Conservation (phyloP, 1,140 invertebrate genomes). For the Zaprionus nigranus region DNA sequence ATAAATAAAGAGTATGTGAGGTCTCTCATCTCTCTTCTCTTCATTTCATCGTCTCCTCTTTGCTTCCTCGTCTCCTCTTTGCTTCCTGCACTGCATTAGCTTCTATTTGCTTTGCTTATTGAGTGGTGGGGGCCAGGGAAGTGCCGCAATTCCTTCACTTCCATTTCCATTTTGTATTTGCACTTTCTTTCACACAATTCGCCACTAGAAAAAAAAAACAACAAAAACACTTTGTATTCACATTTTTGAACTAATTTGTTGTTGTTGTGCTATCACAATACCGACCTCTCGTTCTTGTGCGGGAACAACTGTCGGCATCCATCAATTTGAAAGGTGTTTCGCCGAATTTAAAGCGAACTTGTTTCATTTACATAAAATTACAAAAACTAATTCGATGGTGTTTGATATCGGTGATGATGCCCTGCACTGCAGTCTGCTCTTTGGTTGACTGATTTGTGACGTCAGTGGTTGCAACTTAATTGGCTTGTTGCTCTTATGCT, state of each 20-base stretch:
- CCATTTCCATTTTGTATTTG: slow-evolving; percentile 28
- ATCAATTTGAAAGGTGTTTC: slow-evolving; percentile 19
- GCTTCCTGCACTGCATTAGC: background rate
- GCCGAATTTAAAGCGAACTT: slow-evolving; percentile 18
- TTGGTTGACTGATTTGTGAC: background rate
- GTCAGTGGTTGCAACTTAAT: background rate
- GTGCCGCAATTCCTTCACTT: background rate
- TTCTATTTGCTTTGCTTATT: background rate
- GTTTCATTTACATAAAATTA: slow-evolving; percentile 10
- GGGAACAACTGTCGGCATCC: slow-evolving; percentile 67
- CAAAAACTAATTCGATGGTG: slow-evolving; percentile 6
- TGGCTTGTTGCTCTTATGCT: background rate
- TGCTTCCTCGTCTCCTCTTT: background rate
- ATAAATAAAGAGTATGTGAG: slow-evolving; percentile 10
- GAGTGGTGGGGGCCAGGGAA: background rate
- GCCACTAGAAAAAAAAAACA: slow-evolving; percentile 74
- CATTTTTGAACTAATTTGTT: slow-evolving; percentile 1
- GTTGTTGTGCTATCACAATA: slow-evolving; percentile 31
- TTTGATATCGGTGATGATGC: background rate
- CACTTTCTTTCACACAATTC: slow-evolving; percentile 49
- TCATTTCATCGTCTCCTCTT: background rate
- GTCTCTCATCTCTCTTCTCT: background rate
- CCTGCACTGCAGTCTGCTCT: background rate
- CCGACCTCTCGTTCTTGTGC: slow-evolving; percentile 46
- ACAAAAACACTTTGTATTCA: slow-evolving; percentile 66